Base-by-base conservation (phyloP, 2,888 invertebrate species). In the Rhamphomyia laevipes region DNA sequence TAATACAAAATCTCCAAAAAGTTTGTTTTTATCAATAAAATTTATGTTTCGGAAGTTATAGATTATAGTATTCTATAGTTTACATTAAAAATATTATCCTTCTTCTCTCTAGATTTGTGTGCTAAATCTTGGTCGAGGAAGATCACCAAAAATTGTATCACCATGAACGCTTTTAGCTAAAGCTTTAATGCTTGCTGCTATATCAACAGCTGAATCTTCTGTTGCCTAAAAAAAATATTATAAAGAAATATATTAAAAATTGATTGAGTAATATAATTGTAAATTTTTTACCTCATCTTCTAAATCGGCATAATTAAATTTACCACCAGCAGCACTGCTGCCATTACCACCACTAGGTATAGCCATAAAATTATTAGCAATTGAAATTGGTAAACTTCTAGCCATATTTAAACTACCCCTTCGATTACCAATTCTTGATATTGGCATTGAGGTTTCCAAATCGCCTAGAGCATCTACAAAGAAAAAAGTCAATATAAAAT, bases 181-280 rank as follows among this genome's bases (percentile, higher is more conserved):
- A n/a, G 91, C 91, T 70, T 88, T 86, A 66, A 93, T 92, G 66
- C 87, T 89, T 41, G 90, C 91, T 55, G 90, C 89, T 65, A 93
- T 92, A 67, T 90, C 87, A 53, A 81, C 77, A 30, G 83, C 78
- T 61, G 81, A 80, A 62, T 79, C 79, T 66, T 75, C 72, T 55
- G 66, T 61, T n/a, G 62, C 55, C 59, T 61, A 53, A n/a, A 51
- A 49, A 45, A 46, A 37, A 35, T n/a, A n/a, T n/a, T n/a, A n/a
- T 48, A 53, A 46, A 40, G 38, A 31, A 45, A 16, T 2, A n/a
- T 23, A 42, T 18, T 42, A n/a, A 18, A 41, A 18, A 21, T 21
- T 21, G 12, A 21, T 23, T 13, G 10, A 21, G 12, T n/a, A n/a
- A n/a, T n/a, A n/a, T n/a, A n/a, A n/a, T 18, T 7, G 18, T 21